Conservation (phyloP, 2,113 vertebrate genomes). For the Oryzias woworae region DNA sequence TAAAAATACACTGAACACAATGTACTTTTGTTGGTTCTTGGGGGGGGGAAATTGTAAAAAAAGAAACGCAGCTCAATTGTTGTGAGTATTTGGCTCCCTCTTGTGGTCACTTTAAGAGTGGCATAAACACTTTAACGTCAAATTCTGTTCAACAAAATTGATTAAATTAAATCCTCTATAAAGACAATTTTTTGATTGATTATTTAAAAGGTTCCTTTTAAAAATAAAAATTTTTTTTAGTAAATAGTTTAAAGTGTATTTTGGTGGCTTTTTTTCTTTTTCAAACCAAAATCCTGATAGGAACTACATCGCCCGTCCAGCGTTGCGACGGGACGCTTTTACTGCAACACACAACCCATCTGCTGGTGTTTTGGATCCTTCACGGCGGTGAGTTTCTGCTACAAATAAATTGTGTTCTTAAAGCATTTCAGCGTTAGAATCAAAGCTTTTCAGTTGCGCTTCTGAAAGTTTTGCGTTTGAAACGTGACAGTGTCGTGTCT, state of each 20-base stretch:
- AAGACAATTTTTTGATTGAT: too few relatives aligned
- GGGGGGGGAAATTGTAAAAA: too few relatives aligned
- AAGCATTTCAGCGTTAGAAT: neutral
- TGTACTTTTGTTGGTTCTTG: too few relatives aligned
- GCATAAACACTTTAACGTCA: too few relatives aligned
- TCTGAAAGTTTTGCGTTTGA: rapidly evolving
- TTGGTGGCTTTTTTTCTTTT: neutral
- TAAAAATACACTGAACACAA: too few relatives aligned
- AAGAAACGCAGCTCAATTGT: too few relatives aligned
- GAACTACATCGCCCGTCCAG: conserved; percentile 14
- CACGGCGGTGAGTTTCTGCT: conserved; percentile 40
- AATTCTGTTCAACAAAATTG: too few relatives aligned
- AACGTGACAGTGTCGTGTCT: neutral
- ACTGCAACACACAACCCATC: conserved; percentile 51
- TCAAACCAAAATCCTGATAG: neutral
- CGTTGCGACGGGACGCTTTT: conserved; percentile 17
- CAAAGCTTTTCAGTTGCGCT: rapidly evolving
- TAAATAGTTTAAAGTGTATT: neutral
- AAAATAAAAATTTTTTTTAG: too few relatives aligned
- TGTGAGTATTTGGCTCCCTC: too few relatives aligned
- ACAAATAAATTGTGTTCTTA: neutral
- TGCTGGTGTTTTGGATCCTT: conserved; percentile 1
- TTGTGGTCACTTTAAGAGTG: too few relatives aligned
- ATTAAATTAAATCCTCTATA: too few relatives aligned
- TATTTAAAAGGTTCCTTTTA: too few relatives aligned